Evolutionary conservation across 2,113 vertebrate genomes (phyloP).

Genomic region (Rousettus leschenaultii): DNA sequence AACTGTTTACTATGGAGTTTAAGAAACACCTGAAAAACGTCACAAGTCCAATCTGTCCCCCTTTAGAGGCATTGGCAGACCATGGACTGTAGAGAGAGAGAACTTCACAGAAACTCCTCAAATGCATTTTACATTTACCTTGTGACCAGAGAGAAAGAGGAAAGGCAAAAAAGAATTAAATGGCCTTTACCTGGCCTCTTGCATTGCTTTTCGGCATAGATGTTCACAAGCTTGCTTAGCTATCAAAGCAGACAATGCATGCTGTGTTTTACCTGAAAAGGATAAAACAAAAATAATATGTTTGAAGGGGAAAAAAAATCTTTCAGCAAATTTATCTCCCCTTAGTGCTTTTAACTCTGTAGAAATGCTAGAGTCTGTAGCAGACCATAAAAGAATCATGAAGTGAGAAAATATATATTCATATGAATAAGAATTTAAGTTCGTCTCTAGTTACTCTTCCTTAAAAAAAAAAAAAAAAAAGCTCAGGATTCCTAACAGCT

Average conservation of each 20-base stretch:
- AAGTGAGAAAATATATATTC: neutral
- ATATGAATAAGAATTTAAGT: neutral
- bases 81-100: neutral
- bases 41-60: neutral
- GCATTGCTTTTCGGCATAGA: neutral
- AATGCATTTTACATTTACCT: neutral
- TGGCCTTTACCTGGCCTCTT: neutral
- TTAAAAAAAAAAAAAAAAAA: neutral
- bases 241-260: conserved; percentile 33
- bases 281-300: conserved; percentile 7
- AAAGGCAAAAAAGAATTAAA: neutral
- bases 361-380: neutral
- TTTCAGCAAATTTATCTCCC: neutral
- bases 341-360: neutral
- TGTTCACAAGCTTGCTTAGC: neutral
- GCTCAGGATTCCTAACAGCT: neutral
- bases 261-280: conserved; percentile 27
- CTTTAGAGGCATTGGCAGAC: neutral
- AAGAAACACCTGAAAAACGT: conserved; percentile 4
- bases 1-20: neutral
- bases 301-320: neutral
- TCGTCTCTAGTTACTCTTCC: neutral
- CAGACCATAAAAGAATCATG: neutral
- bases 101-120: conserved; percentile 22
- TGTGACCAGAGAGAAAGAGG: neutral